A percentile compares a stretch with the other conserved stretches of the same genome.
phyloP scores from a whole-genome alignment of 2,888 invertebrate genomes.

The Pegoplata infirma region DNA sequence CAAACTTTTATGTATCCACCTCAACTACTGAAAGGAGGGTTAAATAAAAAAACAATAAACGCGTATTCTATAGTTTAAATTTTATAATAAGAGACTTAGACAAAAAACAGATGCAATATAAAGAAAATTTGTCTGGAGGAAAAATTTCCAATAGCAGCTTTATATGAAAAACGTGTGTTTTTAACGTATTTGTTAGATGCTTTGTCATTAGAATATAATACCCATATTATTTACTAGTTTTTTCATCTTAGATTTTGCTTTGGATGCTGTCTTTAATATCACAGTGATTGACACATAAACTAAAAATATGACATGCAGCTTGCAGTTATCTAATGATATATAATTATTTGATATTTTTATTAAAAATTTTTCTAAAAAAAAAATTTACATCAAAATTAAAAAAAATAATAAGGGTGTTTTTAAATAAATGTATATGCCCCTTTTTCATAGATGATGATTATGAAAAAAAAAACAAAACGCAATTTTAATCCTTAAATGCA shows the following conservation, averaged over 20 bases:
- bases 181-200: conserved; percentile 27
- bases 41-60: too few species aligned
- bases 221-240: conserved; percentile 29
- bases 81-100: background rate
- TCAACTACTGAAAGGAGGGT: too few species aligned
- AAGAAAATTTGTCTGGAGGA: conserved; percentile 6
- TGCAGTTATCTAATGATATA: conserved; percentile 55
- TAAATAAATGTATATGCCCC: conserved; percentile 2
- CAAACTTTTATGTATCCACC: too few species aligned
- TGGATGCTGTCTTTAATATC: background rate
- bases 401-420: conserved; percentile 20
- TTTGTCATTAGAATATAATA: conserved; percentile 44
- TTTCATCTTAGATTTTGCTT: background rate
- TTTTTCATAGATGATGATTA: background rate
- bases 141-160: conserved; percentile 23
- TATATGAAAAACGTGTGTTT: background rate
- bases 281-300: conserved; percentile 56
- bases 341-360: conserved; percentile 56
- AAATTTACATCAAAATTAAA: conserved; percentile 28
- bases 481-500: conserved; percentile 27
- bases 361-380: background rate
- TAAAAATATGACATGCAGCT: conserved; percentile 54
- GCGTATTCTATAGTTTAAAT: too few species aligned
- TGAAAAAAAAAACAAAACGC: background rate
- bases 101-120: background rate